phyloP scores from a whole-genome alignment of 2,888 invertebrate species.

The Alloscopus bannaensis region DNA sequence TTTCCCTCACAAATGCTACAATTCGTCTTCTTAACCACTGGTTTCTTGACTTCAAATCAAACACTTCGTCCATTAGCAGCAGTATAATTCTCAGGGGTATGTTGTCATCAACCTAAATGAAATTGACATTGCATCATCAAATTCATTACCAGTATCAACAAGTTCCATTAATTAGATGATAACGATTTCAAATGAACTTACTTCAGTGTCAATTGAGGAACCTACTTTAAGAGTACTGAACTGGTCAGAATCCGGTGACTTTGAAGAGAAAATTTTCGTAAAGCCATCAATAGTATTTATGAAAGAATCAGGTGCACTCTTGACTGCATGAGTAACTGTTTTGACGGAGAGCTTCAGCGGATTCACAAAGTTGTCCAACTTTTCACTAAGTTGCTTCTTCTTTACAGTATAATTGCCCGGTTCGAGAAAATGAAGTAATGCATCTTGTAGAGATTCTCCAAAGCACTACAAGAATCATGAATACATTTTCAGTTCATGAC shows the following conservation, averaged over 20 bases:
- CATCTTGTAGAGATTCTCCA: constrained; percentile 72
- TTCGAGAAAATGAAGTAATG: constrained; percentile 72
- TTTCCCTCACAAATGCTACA: constrained; percentile 84
- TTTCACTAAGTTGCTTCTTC: constrained; percentile 72
- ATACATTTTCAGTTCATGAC: too few relatives aligned
- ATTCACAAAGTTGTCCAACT: constrained; percentile 83
- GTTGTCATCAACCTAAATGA: constrained; percentile 81
- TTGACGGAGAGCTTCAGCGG: constrained; percentile 90
- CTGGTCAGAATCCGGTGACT: constrained; percentile 76
- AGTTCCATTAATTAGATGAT: too few relatives aligned
- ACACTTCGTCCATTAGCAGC: constrained; percentile 88
- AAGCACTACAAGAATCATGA: constrained; percentile 67
- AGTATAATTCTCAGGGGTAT: constrained; percentile 88
- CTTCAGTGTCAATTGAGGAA: constrained; percentile 79
- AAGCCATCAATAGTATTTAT: constrained; percentile 89
- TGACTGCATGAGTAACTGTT: constrained; percentile 84
- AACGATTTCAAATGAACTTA: constrained; percentile 73
- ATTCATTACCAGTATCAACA: neutral
- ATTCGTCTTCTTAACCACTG: constrained; percentile 88
- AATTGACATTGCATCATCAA: too few relatives aligned
- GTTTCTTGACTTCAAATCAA: constrained; percentile 87
- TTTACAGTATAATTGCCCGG: constrained; percentile 71
- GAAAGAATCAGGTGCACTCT: constrained; percentile 92
- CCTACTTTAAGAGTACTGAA: constrained; percentile 78
- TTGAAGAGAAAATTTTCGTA: constrained; percentile 84